These are phyloP conservation scores for Etheostoma perlongum DNA, from an alignment of 2,797 vertebrate species.

Conservation along the genomic window DNA sequence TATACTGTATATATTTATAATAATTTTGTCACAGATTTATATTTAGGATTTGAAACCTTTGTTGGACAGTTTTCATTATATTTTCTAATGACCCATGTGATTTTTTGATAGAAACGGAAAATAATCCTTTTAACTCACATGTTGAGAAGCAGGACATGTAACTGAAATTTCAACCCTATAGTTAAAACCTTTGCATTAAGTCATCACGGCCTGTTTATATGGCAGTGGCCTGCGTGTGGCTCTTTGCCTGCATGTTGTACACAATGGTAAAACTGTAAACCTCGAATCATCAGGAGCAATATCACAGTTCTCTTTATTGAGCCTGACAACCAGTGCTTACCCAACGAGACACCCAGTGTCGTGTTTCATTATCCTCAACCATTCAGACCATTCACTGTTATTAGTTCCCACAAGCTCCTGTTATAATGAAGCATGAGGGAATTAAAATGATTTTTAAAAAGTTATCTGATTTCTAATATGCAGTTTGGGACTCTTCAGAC, in stretches of 20 bases:
- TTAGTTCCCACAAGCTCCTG: slow-evolving; percentile 42
- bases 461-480: slow-evolving; percentile 41
- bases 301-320: slow-evolving; percentile 66
- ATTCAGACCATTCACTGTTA: slow-evolving; percentile 62
- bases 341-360: slow-evolving; percentile 67
- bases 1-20: too few species aligned
- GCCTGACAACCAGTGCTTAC: slow-evolving; percentile 74
- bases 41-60: not conserved
- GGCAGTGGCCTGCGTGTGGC: not conserved
- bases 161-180: not conserved
- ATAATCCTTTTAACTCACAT: not conserved
- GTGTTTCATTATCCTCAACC: slow-evolving; percentile 79
- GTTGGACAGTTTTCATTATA: not conserved
- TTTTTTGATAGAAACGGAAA: not conserved
- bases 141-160: not conserved
- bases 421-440: slow-evolving; percentile 34
- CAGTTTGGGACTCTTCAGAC: slow-evolving; percentile 49
- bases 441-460: slow-evolving; percentile 31
- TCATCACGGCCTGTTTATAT: not conserved
- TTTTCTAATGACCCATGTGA: too few species aligned
- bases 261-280: slow-evolving; percentile 60
- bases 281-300: slow-evolving; percentile 70
- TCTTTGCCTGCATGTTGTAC: slow-evolving; percentile 44
- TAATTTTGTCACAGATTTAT: not conserved
- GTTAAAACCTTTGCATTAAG: not conserved